Conservation (phyloP, 2,113 vertebrate species). For the Hirundichthys speculiger region DNA sequence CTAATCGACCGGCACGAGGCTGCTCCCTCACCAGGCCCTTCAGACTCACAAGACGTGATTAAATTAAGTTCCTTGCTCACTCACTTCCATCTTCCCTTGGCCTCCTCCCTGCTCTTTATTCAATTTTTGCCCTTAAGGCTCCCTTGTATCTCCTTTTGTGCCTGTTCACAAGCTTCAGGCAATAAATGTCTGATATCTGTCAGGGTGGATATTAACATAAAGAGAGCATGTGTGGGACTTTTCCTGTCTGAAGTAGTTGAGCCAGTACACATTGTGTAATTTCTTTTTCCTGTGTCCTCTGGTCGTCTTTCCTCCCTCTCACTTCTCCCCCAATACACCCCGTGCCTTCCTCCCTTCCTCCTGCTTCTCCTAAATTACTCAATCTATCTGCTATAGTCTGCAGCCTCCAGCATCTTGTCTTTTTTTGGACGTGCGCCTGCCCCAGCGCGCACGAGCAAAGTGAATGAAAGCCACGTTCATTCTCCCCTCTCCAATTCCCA, state of each 20-base stretch:
- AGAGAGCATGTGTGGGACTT: slow-evolving; percentile 23
- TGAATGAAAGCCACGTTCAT: slow-evolving; percentile 63
- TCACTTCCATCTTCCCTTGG: slow-evolving; percentile 38
- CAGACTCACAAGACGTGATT: slow-evolving; percentile 67
- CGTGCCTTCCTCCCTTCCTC: slow-evolving; percentile 51
- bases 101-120: slow-evolving; percentile 35
- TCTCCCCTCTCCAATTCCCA: slow-evolving; percentile 35
- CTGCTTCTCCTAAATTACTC: too few relatives aligned
- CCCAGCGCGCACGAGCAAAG: too few relatives aligned
- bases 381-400: slow-evolving; percentile 58
- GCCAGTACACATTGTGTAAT: too few relatives aligned
- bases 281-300: too few relatives aligned
- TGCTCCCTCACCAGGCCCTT: slow-evolving; percentile 26
- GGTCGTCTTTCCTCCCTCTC: slow-evolving; percentile 20
- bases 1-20: slow-evolving; percentile 38
- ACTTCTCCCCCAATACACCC: slow-evolving; percentile 54
- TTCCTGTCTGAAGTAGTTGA: too few relatives aligned
- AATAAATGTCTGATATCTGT: slow-evolving; percentile 15
- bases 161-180: neutral
- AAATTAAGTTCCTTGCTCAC: slow-evolving; percentile 56
- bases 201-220: slow-evolving; percentile 11
- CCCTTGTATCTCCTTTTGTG: slow-evolving; percentile 6
- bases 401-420: slow-evolving; percentile 41
- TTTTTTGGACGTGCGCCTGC: neutral
- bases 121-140: slow-evolving; percentile 19